phyloP scores from a whole-genome alignment of 1,140 invertebrate genomes.

The Trichoplusia ni region DNA sequence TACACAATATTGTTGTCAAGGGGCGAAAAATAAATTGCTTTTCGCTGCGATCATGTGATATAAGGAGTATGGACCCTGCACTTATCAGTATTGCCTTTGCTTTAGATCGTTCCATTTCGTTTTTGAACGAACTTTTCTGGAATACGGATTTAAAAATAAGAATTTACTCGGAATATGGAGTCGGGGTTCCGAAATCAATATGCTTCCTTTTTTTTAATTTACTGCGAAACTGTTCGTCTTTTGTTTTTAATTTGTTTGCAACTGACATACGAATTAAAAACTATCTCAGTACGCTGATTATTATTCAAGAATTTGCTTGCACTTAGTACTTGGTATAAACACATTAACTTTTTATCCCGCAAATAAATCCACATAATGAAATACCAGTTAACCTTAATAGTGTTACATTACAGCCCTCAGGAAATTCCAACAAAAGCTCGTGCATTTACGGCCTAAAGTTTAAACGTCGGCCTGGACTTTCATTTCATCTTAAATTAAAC shows the following conservation, averaged over 20 bases:
- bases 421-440: not conserved
- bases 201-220: too few relatives aligned
- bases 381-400: not conserved
- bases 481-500: slow-evolving; percentile 28
- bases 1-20: not conserved
- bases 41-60: not conserved
- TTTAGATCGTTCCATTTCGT: not conserved
- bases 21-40: slow-evolving; percentile 8
- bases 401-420: not conserved
- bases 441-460: not conserved
- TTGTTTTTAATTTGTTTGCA: too few relatives aligned
- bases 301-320: too few relatives aligned
- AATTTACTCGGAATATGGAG: too few relatives aligned
- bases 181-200: too few relatives aligned
- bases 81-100: not conserved
- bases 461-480: not conserved
- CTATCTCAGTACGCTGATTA: too few relatives aligned
- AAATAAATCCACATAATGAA: not conserved
- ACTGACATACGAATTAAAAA: too few relatives aligned
- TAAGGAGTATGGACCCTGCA: not conserved
- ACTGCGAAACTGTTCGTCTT: too few relatives aligned
- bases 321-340: too few relatives aligned
- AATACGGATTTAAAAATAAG: too few relatives aligned
- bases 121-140: too few relatives aligned
- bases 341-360: not conserved